Evolutionary conservation across 2,113 vertebrate genomes (phyloP), one percentile per base, ranked within the genome.

Genomic region (Piprites chloris): DNA sequence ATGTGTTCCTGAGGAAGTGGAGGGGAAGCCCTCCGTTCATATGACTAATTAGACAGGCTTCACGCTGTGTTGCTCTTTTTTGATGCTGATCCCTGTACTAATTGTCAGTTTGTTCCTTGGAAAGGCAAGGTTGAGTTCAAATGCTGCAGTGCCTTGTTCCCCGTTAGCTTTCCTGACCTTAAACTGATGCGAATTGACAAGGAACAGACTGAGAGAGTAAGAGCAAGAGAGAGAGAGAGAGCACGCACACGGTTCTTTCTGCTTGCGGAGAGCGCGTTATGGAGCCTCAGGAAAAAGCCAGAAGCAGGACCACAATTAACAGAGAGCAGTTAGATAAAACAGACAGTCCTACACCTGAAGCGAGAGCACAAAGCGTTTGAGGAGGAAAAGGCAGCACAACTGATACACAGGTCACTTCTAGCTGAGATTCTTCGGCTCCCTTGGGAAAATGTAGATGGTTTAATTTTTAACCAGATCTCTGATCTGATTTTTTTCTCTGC

Each of bases 31-130:
- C 98, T 98, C 98, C 12, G 98, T 98, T 99, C 99, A 99, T 99
- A 99, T 99, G 99, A 99, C 99, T 99, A 99, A 99, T 99, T 99
- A 99, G 98, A 98, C 97, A 89, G 98, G 97, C 99, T 98, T 98
- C 99, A 99, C 81, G 99, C 99, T 99, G 99, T 50, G 98, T 98
- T 97, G 97, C 98, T 98, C 98, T 98, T 99, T 98, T 99, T 99
- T 99, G 99, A 99, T 98, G 99, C 98, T 97, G 98, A 98, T 97
- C 98, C 96, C 95, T 97, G 98, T 98, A 97, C 98, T 99, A 99
- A 99, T 99, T 99, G 98, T 98, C 97, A 97, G 98, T 96, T 98
- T 98, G 97, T 96, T 98, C 98, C 95, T 96, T 95, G 94, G 97
- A 96, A 98, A 98, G 95, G 98, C 93, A 97, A 98, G 98, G 98